Percentiles rank a stretch among this genome's conserved stretches.
These are phyloP conservation scores for Tympanuchus pallidicinctus DNA, from an alignment of 2,113 vertebrate species.

Conservation along the genomic window DNA sequence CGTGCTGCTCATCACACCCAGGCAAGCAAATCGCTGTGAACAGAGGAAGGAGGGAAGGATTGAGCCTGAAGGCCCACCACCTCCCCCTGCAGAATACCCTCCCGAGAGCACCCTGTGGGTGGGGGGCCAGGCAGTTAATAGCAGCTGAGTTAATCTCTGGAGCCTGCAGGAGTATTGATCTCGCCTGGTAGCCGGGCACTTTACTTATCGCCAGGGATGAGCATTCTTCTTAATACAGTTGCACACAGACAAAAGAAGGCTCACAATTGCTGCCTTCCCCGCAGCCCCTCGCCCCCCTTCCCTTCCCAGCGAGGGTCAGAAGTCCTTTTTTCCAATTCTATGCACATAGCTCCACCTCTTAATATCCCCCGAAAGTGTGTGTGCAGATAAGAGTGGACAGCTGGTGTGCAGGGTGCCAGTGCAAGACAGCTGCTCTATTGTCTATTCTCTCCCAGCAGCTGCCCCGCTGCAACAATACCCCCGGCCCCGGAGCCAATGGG, in stretches of 20 bases:
- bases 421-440: conserved; percentile 99
- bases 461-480: conserved; percentile 86
- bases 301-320: conserved; percentile 96
- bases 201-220: conserved; percentile 80
- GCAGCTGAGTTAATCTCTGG: conserved; percentile 68
- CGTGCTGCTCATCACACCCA: conserved; percentile 95
- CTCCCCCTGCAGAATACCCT: background rate
- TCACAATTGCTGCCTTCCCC: conserved; percentile 82
- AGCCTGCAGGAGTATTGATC: conserved; percentile 65
- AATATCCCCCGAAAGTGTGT: conserved; percentile 93
- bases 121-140: conserved; percentile 46
- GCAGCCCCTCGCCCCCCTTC: conserved; percentile 81
- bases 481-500: conserved; percentile 84
- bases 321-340: conserved; percentile 91
- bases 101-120: background rate
- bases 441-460: conserved; percentile 98
- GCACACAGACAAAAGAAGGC: conserved; percentile 89
- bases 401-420: conserved; percentile 98
- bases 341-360: conserved; percentile 90
- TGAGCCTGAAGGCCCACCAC: background rate
- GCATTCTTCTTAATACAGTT: conserved; percentile 90
- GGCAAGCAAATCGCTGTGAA: conserved; percentile 93
- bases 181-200: conserved; percentile 71
- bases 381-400: conserved; percentile 99
- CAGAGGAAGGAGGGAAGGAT: conserved; percentile 39